Base-by-base conservation (phyloP, 2,797 vertebrate species). In the Chaenodraco wilsoni region DNA sequence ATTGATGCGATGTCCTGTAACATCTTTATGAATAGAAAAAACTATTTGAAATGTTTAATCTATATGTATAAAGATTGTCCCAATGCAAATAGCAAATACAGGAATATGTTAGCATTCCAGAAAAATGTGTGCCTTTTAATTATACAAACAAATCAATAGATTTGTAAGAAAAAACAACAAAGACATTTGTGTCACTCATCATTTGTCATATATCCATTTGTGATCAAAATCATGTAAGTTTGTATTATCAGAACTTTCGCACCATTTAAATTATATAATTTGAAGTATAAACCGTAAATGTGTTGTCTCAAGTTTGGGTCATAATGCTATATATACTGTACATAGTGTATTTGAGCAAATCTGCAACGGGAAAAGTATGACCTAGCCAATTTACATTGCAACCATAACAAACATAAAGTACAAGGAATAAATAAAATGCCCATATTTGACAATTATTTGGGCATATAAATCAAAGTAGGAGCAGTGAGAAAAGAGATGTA, bases 401-500 rank as follows among this genome's bases (percentile, higher is more conserved):
- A 27, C 27, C 27, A 27, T 27, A 27, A 27, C 27, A 27, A 27
- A 27, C 27, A 27, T 27, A 31, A 23, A 23, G 23, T 23, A 23
- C 43, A 6, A 10, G 31, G n/a, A 33, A 1, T 15, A 50, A 50
- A 63, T 2, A 40, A 50, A 40, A 15, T 0, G 17, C n/a, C 13
- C 10, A 7, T 0, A 41, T 49, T 50, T 21, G 12, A 37, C 6
- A 3, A 1, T 19, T 49, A 63, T 61, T 17, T 27, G 43, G 21
- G 16, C 19, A 55, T 46, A 40, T 56, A 14, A 37, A 37, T 37
- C 33, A 37, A 37, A 37, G 33, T 2, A 7, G 37, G 15, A 45
- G 56, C n/a, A 1, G 45, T 48, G 59, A 65, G 51, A 33, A 23
- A 23, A 31, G 33, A 63, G 40, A 55, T 21, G 56, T 51, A 72